Base-by-base conservation (phyloP, 2,113 vertebrate species). In the Elgaria multicarinata region DNA sequence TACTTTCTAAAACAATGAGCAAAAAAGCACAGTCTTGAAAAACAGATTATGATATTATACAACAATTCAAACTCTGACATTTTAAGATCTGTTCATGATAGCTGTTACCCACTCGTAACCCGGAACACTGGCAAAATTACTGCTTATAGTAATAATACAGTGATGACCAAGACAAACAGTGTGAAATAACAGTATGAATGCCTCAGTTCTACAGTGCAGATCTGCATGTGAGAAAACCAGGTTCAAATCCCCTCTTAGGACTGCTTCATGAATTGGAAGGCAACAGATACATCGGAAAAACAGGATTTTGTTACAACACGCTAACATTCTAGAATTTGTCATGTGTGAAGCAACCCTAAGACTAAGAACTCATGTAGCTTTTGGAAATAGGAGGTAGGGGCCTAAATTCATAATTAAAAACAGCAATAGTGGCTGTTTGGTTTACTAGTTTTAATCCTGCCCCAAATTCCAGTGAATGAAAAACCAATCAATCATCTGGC, bases 1-100 rank as follows among this genome's bases (percentile, higher is more conserved):
- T 92, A 99, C 97, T 97, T 99, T 99, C 99, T 99, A 96, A 96
- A 97, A 97, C 78, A 95, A 96, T 36, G 82, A 93, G 95, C 84
- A 96, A 93, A 95, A 97, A 76, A 96, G 93, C 89, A 96, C 22
- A 96, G 93, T 88, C 96, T 97, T 97, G 95, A 97, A 93, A 96
- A 96, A 88, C 85, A 89, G 90, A 69, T 92, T 53, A 91, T 78
- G 39, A 88, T 66, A 83, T 92, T 80, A 66, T 44, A 77, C 10
- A 89, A 79, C 87, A 86, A 88, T 76, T 87, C 92, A 90, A 90
- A 91, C 67, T 86, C 79, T 67, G 67, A 82, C 81, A 91, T 80
- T 91, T 85, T 93, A 93, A 89, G 33, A 92, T 88, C 90, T 83
- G 72, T 42, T 78, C 39, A 89, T 64, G 39, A 82, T 14, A 80